phyloP scores from a whole-genome alignment of 2,797 vertebrate species.

The Valencia hispanica region DNA sequence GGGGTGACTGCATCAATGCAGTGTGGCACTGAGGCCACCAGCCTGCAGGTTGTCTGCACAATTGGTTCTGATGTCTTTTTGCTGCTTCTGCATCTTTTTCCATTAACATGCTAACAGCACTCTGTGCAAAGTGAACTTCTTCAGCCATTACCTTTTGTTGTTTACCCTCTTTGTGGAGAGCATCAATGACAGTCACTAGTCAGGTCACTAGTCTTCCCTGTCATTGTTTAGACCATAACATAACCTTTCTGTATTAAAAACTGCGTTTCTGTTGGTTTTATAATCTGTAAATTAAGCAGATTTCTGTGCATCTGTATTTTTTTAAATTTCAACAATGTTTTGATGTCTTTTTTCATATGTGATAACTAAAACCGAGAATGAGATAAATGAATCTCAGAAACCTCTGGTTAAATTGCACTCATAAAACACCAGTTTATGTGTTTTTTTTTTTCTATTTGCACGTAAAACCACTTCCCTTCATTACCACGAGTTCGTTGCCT shows the following conservation, averaged over 20 bases:
- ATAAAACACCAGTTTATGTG: not conserved
- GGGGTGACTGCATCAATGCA: not conserved
- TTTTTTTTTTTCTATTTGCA: not conserved
- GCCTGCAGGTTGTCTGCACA: not conserved
- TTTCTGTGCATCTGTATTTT: not conserved
- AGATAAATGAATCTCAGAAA: not conserved
- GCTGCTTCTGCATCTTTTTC: no score
- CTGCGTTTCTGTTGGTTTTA: not conserved
- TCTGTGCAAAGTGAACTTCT: no score
- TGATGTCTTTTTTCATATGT: not conserved
- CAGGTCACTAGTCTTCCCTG: not conserved
- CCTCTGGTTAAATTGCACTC: not conserved
- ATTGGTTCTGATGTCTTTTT: not conserved
- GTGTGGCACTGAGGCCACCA: not conserved
- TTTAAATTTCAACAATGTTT: not conserved
- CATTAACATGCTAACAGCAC: no score
- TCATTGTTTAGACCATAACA: not conserved
- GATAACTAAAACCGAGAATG: not conserved
- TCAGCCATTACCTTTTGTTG: no score
- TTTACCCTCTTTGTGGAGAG: no score
- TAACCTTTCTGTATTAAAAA: not conserved
- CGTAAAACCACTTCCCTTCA: not conserved
- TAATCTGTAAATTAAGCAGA: not conserved
- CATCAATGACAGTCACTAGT: not conserved
- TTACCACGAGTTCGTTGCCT: conserved; percentile 21